phyloP scores from a whole-genome alignment of 2,113 vertebrate species.

The Formicarius rufipectus region DNA sequence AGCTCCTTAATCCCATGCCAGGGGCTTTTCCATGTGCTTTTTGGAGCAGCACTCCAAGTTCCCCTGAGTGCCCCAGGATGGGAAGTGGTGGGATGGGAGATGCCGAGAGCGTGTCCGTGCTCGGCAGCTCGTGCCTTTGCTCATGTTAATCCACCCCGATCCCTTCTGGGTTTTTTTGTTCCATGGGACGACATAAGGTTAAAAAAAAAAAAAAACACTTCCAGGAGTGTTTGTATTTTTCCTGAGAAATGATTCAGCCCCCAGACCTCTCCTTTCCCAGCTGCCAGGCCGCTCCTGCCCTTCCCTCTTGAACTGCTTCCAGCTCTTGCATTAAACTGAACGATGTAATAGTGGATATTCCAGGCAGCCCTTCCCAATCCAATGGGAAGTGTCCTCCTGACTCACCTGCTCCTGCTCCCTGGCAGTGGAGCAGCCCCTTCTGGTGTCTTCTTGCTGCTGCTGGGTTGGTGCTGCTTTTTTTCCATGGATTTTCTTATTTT shows the following conservation, averaged over 20 bases:
- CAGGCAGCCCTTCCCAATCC: background rate
- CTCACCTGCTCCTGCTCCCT: background rate
- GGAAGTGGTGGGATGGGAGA: background rate
- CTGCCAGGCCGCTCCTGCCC: background rate
- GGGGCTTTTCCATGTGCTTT: background rate
- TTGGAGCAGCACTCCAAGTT: background rate
- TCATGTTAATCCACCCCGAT: background rate
- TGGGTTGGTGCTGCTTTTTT: background rate
- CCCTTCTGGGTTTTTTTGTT: background rate
- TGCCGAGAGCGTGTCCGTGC: background rate
- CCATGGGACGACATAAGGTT: background rate
- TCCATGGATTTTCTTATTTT: background rate
- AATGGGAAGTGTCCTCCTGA: background rate
- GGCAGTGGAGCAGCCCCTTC: background rate
- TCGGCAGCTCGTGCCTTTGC: background rate
- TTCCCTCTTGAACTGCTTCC: background rate
- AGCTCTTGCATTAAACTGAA: background rate
- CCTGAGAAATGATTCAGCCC: background rate
- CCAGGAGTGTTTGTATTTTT: background rate
- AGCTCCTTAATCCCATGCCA: background rate
- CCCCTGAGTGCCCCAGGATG: rapidly evolving
- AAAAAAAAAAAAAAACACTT: background rate
- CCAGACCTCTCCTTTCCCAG: background rate
- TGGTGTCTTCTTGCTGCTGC: no score
- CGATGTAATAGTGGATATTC: background rate